Percentiles rank a stretch among this genome's conserved stretches.
phyloP scores from a whole-genome alignment of 2,888 invertebrate genomes.

The Resseliella maxima region DNA sequence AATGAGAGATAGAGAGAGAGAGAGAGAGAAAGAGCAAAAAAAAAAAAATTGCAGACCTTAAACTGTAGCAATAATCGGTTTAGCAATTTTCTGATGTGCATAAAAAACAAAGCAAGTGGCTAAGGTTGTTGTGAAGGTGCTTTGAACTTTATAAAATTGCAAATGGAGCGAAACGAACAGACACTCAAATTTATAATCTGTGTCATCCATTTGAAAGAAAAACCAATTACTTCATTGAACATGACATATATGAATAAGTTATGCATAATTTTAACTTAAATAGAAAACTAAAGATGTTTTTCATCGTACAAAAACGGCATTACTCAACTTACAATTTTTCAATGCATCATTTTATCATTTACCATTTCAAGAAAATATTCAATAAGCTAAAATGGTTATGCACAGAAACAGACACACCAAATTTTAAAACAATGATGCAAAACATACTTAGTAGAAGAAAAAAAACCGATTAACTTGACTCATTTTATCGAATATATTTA shows the following conservation, averaged over 20 bases:
- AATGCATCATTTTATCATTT: neutral
- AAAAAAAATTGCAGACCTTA: no score
- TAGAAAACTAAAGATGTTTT: neutral
- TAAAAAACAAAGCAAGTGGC: neutral
- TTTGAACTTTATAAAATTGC: neutral
- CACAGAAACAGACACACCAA: neutral
- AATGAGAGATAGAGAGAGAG: no score
- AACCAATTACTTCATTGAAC: constrained; percentile 5
- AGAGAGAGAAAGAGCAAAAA: no score
- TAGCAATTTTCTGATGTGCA: neutral
- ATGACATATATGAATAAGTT: constrained; percentile 3
- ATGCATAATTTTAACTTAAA: neutral
- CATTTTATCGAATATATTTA: neutral
- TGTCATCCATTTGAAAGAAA: neutral
- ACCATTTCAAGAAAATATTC: neutral
- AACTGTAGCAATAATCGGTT: no score
- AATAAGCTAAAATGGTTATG: neutral
- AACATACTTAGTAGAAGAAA: neutral
- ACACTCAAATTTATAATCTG: neutral
- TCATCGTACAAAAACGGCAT: neutral
- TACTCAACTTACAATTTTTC: no score
- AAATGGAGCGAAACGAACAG: neutral
- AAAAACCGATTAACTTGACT: no score
- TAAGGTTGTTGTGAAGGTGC: neutral
- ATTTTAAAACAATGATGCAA: neutral